phyloP scores from a whole-genome alignment of 2,888 invertebrate genomes.

The Drosophila prostipennis region DNA sequence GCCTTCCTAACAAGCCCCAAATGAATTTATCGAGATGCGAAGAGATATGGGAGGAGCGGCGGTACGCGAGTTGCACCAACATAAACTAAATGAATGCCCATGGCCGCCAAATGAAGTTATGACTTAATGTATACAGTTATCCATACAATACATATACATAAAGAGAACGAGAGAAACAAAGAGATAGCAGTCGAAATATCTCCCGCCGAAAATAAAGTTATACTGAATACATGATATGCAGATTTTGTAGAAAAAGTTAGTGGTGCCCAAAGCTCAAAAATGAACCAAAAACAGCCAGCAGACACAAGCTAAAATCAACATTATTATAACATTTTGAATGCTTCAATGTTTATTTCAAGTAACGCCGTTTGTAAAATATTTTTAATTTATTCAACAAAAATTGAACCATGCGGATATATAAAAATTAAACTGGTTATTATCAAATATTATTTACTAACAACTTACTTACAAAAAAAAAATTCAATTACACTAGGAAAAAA shows the following conservation, averaged over 20 bases:
- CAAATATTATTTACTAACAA: not conserved
- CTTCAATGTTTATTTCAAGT: not conserved
- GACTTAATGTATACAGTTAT: constrained; percentile 65
- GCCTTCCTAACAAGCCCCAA: constrained; percentile 47
- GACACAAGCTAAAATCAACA: not conserved
- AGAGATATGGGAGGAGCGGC: constrained; percentile 3
- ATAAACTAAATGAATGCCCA: constrained; percentile 65
- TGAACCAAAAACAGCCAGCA: not conserved
- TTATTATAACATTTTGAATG: not conserved
- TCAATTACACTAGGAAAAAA: too few relatives aligned
- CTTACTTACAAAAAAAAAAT: too few relatives aligned
- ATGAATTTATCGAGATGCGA: constrained; percentile 67
- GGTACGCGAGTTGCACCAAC: constrained; percentile 47
- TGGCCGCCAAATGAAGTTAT: constrained; percentile 64
- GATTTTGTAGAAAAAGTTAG: not conserved
- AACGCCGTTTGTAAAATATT: not conserved
- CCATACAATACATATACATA: constrained; percentile 10
- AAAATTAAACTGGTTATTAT: not conserved
- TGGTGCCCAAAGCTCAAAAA: not conserved
- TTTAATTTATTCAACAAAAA: not conserved
- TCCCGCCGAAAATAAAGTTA: constrained; percentile 2
- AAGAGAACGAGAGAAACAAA: not conserved
- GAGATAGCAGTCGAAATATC: constrained; percentile 6
- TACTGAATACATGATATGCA: constrained; percentile 14
- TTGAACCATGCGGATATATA: too few relatives aligned